Conservation (phyloP, 2,888 invertebrate species). For the Drosophila eohydei region DNA sequence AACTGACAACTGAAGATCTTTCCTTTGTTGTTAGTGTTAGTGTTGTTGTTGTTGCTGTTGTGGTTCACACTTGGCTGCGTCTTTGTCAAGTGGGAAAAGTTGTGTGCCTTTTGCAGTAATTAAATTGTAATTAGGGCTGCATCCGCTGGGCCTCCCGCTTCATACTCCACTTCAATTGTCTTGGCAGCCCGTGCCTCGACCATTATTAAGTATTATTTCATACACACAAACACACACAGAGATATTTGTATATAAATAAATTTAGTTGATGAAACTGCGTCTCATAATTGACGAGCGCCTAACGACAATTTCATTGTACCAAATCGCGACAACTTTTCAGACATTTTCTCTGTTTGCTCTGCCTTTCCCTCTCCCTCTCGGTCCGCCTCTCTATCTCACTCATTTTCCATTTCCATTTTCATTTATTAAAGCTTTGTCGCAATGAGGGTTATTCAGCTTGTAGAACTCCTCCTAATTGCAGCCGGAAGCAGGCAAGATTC, state of each 20-base stretch:
- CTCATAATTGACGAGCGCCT: conserved; percentile 66
- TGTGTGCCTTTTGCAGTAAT: conserved; percentile 75
- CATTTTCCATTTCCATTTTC: conserved; percentile 51
- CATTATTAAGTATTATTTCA: conserved; percentile 28
- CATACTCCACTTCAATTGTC: conserved; percentile 60
- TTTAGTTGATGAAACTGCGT: conserved; percentile 28
- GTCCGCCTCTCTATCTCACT: not conserved
- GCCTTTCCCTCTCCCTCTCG: not conserved
- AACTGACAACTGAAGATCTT: conserved; percentile 77
- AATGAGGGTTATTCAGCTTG: conserved; percentile 30
- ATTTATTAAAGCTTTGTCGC: conserved; percentile 39
- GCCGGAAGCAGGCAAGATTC: conserved; percentile 53
- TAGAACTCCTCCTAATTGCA: conserved; percentile 57
- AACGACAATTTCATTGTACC: conserved; percentile 69
- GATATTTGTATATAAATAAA: not conserved
- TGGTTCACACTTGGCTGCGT: conserved; percentile 74
- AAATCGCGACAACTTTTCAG: conserved; percentile 73
- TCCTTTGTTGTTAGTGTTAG: conserved; percentile 22
- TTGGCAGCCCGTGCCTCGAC: conserved; percentile 61
- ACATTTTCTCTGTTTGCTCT: conserved; percentile 32
- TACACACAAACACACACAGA: not conserved
- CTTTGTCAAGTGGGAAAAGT: conserved; percentile 83
- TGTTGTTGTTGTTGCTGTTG: conserved; percentile 26
- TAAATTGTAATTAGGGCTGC: conserved; percentile 85
- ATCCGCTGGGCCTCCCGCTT: conserved; percentile 60